Conservation (phyloP, 2,113 vertebrate species). For the Trachemys scripta region DNA sequence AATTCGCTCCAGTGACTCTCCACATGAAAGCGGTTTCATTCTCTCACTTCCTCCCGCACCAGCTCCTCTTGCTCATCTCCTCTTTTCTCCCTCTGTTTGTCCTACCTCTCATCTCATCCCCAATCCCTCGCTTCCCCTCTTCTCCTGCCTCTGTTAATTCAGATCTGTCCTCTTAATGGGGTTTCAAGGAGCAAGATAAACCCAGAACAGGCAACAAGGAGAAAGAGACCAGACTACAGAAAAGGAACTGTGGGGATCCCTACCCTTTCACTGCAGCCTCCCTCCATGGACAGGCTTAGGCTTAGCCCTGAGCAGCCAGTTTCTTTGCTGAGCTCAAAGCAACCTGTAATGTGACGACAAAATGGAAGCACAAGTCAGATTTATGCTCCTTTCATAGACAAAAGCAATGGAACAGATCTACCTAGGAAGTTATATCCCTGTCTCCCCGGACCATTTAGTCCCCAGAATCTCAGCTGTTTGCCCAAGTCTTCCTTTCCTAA, state of each 20-base stretch:
- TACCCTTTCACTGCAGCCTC: not conserved
- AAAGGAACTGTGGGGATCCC: not conserved
- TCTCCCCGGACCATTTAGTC: not conserved
- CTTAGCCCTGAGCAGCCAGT: not conserved
- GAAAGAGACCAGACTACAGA: not conserved
- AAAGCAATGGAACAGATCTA: not conserved
- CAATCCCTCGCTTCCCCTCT: not conserved
- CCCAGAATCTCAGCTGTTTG: not conserved
- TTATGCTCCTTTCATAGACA: not conserved
- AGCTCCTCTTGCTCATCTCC: not conserved
- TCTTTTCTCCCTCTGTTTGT: not conserved
- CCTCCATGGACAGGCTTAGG: not conserved
- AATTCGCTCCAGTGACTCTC: not conserved
- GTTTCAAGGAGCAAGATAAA: conserved; percentile 23
- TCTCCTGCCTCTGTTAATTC: conserved; percentile 33
- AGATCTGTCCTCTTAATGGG: conserved; percentile 14
- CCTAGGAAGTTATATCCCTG: not conserved
- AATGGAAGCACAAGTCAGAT: not conserved
- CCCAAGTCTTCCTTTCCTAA: not conserved
- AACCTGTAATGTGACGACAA: not conserved
- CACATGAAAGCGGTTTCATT: conserved; percentile 29
- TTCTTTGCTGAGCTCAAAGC: not conserved
- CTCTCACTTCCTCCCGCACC: not conserved
- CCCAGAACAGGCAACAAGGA: conserved; percentile 18
- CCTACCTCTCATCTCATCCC: not conserved